Base-by-base conservation (phyloP, 2,888 invertebrate genomes). In the Pherbina coryleti region DNA sequence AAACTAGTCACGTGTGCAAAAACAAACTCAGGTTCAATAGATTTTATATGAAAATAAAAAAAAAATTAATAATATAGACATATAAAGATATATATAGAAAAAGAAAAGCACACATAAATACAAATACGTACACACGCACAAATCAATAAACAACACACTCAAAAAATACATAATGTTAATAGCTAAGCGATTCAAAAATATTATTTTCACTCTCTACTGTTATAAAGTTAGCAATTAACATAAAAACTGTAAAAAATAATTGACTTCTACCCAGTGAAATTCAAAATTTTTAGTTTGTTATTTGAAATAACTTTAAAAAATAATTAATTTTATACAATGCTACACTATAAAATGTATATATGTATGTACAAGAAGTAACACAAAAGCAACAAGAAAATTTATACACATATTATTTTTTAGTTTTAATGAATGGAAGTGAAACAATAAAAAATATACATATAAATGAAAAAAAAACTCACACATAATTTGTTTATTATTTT, bases 271-370 rank as follows among this genome's bases (percentile, higher is more conserved):
- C n/a, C 57, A 76, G 37, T 62, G 62, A 70, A 75, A 75, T 72
- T 77, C 67, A 74, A 80, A 76, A 81, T 81, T 80, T 83, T 84
- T 86, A 86, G n/a, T n/a, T 85, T 85, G 85, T 86, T 86, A 85
- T 85, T 85, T 83, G 78, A 86, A 85, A 85, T 85, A 85, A 85
- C 86, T 86, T 84, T 86, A 85, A 85, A 85, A 80, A 64, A 53
- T 17, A 69, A 37, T 17, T n/a, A 25, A 77, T 19, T 22, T n/a
- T 55, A 55, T 55, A 9, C 19, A 44, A 67, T 49, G 19, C 37
- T 67, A 49, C 19, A 67, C 44, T 44, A 67, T 67, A 44, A 44
- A 44, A 67, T 44, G 37, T 44, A 67, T 67, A 22, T 67, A 64
- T 64, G 44, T 67, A 64, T 64, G 44, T 67, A 67, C 19, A 64